Evolutionary conservation across 2,113 vertebrate species (phyloP).

Genomic region (Tupaia tana): DNA sequence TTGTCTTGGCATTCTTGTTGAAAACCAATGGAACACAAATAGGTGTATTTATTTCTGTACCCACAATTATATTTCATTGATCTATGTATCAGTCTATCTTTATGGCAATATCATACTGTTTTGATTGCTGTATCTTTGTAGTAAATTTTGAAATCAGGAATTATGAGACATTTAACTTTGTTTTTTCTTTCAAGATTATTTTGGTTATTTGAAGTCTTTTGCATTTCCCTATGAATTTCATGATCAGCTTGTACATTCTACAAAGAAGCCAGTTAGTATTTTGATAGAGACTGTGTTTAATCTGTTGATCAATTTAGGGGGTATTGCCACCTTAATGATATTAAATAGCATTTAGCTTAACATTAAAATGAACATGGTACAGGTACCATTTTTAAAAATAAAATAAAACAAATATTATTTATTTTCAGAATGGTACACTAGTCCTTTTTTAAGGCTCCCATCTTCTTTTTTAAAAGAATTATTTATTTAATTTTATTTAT

Average conservation of each 20-base stretch:
- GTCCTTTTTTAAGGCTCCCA: not conserved
- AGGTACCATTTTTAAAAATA: conserved; percentile 6
- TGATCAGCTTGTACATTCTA: not conserved
- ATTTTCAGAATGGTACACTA: not conserved
- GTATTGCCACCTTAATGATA: not conserved
- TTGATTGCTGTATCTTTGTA: not conserved
- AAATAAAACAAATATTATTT: conserved; percentile 39
- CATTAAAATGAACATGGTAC: not conserved
- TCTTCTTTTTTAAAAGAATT: no score
- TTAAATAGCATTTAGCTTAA: conserved; percentile 24
- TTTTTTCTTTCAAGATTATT: conserved; percentile 8
- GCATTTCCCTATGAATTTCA: not conserved
- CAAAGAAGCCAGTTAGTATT: not conserved
- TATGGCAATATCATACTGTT: not conserved
- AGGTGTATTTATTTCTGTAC: not conserved
- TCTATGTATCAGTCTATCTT: not conserved
- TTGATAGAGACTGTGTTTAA: not conserved
- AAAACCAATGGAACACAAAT: conserved; percentile 17
- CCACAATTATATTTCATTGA: not conserved
- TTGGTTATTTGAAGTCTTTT: not conserved
- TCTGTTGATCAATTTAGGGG: not conserved
- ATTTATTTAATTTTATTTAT: no score
- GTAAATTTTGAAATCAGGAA: conserved; percentile 26
- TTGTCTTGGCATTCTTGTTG: not conserved
- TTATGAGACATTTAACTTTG: not conserved